Base-by-base conservation (phyloP, 2,797 vertebrate genomes). In the Rhadinocentrus ornatus region DNA sequence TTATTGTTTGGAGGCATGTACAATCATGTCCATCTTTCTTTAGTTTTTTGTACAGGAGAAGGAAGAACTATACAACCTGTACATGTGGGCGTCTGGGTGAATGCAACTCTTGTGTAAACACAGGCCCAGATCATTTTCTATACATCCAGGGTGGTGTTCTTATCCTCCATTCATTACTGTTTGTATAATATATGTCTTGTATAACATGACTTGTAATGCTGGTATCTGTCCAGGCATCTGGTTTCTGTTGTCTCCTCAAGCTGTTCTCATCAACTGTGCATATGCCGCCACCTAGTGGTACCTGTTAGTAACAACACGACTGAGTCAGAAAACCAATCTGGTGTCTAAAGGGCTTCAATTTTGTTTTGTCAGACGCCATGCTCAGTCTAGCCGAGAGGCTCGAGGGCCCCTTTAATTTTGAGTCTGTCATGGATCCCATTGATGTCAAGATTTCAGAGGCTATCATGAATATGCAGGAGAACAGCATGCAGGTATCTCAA, bases 381-480 rank as follows among this genome's bases (percentile, higher is more conserved):
- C 83, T 98, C 2, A 89, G 94, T 91, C 93, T 99, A 11, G 97
- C 95, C 0, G 97, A 98, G 75, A 93, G 97, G 73, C 93, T 99
- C 0, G 98, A 98, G 75, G 98, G 97, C 4, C 98, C 98, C 6
- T 99, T 99, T 81, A 99, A 99, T 83, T 99, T 99, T 3, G 98
- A 99, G 86, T 95, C 97, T 0, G 95, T 99, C 75, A 96, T 99
- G 95, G 97, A 99, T 76, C 97, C 97, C 70, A 98, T 99, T 2
- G 98, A 99, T 0, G 98, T 99, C 72, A 99, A 99, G 84, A 96
- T 99, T 78, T 99, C 98, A 0, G 98, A 99, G 0, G 97, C 98
- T 0, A 99, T 99, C 84, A 99, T 99, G 98, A 99, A 98, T 91
- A 99, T 99, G 97, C 98, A 99, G 84, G 98, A 99, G 83, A 99